Base-by-base conservation (phyloP, 2,797 vertebrate species). In the Tragopan temminckii region DNA sequence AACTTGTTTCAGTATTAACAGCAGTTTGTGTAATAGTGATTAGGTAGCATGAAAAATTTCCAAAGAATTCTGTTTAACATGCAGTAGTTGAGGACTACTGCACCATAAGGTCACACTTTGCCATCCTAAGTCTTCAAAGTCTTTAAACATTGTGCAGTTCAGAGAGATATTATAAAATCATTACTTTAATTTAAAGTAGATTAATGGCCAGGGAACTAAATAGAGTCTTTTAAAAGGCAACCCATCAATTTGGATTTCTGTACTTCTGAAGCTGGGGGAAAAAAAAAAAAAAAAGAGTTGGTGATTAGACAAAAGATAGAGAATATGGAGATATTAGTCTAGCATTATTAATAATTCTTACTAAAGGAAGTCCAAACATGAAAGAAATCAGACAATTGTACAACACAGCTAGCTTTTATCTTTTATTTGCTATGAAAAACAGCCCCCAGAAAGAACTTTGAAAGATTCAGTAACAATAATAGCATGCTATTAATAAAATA, bases 371-470 rank as follows among this genome's bases (percentile, higher is more conserved):
- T 76, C 76, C 90, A 95, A 91, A 95, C 53, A 92, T 84, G 53
- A 96, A 96, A 95, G 85, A 84, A 81, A 91, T 86, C 77, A 85
- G 70, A 81, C 62, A 85, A 84, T 87, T 77, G 70, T 83, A 55
- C 46, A 89, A 82, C 38, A 63, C 42, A 63, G 42, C 8, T 89
- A 94, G 69, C 88, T 94, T 96, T 93, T 80, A 88, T 91, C 88
- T 96, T 94, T 92, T 80, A 74, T 78, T 91, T 92, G 24, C 59
- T 80, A n/a, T 82, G 55, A 96, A 91, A 92, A 94, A 76, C 76
- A 85, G 21, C 13, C 24, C 33, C 55, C 59, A 86, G 57, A 93
- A 96, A 94, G 64, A 91, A 69, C 38, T 52, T 80, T 16, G 89
- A 91, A 91, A 92, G 50, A 91, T 72, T 85, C 70, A 89, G 70